Evolutionary conservation across 2,888 invertebrate species (phyloP), one percentile per base, ranked within the genome.

Genomic region (Andrena dorsata): DNA sequence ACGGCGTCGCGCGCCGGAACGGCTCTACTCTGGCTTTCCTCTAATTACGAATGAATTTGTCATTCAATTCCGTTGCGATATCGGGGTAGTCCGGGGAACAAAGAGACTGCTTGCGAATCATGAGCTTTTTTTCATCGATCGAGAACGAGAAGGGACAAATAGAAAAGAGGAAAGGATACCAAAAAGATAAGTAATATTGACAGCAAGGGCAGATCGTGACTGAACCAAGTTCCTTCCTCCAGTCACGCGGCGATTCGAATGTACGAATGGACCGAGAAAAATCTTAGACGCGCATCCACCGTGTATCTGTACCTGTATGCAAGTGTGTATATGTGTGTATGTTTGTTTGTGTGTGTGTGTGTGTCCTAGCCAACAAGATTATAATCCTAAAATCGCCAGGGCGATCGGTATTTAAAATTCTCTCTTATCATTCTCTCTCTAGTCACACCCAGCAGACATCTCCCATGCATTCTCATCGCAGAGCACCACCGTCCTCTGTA

Each of bases 171-270:
- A 2, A 35, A 63, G 41, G 60, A n/a, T 13, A 0, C 13, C 13
- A 41, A 13, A 41, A 41, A 41, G 41, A 5, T 30, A 60, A 63
- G n/a, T 1, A 26, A 49, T 30, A 68, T n/a, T n/a, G 20, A 41
- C 20, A 47, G n/a, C 28, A 8, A 68, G 5, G 10, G 35, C 13
- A 73, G 53, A 35, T 77, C 81, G 73, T 69, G 72, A 73, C 53
- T 80, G 86, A 88, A 90, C 87, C 90, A 90, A 90, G 88, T 89
- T 90, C 84, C 83, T 79, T 80, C 69, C 70, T 13, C 60, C 66
- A 80, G 69, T 83, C 80, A 76, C 85, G 83, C 76, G 72, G 66
- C 26, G 28, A 47, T n/a, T 76, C 61, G 69, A 87, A 76, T 58
- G 78, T 41, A 72, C 60, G n/a, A 20, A 76, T 74, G 49, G 65